Conservation (phyloP, 2,888 invertebrate species). For the Myathropa florea region DNA sequence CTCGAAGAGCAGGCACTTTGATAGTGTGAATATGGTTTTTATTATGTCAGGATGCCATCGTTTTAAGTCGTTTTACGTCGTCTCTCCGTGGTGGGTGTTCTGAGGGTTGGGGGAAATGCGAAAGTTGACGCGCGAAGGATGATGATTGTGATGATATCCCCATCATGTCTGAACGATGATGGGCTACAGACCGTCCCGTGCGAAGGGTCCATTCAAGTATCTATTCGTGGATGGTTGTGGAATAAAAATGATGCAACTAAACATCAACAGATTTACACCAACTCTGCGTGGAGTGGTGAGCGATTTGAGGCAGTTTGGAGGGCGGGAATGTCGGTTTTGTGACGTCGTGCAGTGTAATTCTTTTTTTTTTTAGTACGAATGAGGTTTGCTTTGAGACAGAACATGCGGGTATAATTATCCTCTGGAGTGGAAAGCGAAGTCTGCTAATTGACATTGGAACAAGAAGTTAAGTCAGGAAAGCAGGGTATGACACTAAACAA, state of each 20-base stretch:
- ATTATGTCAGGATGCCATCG: slow-evolving; percentile 61
- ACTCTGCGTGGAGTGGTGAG: neutral
- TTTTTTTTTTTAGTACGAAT: neutral
- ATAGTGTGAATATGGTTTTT: slow-evolving; percentile 71
- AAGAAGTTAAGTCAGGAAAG: too few relatives aligned
- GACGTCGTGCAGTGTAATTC: neutral
- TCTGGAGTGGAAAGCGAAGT: too few relatives aligned
- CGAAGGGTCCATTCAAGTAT: neutral
- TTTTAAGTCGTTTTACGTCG: slow-evolving; percentile 51
- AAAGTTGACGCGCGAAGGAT: slow-evolving; percentile 29
- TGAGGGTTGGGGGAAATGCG: slow-evolving; percentile 12
- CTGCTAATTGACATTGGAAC: too few relatives aligned
- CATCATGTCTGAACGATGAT: slow-evolving; percentile 12
- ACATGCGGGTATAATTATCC: too few relatives aligned
- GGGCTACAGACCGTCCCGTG: neutral
- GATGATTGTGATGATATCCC: slow-evolving; percentile 37
- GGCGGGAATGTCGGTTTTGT: neutral
- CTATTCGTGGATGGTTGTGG: neutral
- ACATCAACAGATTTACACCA: neutral
- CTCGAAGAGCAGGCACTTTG: slow-evolving; percentile 42
- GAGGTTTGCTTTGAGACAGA: neutral
- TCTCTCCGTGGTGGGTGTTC: slow-evolving; percentile 2
- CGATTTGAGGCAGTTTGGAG: neutral
- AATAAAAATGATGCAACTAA: neutral
- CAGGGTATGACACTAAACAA: too few relatives aligned